Conservation (phyloP, 2,888 invertebrate species). For the Spatulosminthurus flaviceps region DNA sequence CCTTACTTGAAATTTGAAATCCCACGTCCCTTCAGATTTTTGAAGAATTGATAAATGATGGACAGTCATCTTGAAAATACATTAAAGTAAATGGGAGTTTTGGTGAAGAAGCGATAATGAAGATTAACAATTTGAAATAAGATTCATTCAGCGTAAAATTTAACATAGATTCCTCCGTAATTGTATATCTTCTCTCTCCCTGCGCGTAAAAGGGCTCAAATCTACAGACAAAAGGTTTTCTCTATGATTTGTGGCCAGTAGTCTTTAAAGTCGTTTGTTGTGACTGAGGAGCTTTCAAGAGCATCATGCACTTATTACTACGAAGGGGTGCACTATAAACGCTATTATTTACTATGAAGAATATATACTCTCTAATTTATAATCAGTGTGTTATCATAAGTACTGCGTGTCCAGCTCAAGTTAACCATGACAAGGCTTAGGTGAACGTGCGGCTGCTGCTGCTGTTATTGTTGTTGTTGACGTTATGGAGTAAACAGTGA, state of each 20-base stretch:
- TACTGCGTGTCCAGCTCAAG: conserved; percentile 30
- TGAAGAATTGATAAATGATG: too few species aligned
- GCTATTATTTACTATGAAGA: background rate
- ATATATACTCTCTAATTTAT: conserved; percentile 23
- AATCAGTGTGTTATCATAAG: conserved; percentile 18
- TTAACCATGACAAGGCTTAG: conserved; percentile 29
- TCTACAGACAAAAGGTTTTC: background rate
- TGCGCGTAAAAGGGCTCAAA: background rate
- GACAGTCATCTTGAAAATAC: background rate
- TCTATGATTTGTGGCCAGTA: background rate
- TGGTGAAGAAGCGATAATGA: background rate
- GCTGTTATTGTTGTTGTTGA: too few species aligned
- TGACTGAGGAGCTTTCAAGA: conserved; percentile 10
- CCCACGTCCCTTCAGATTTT: too few species aligned
- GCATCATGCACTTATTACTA: background rate
- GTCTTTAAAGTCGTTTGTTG: background rate
- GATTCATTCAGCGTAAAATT: conserved; percentile 15
- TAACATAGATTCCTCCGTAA: conserved; percentile 21
- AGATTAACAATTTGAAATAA: background rate
- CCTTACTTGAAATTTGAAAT: too few species aligned
- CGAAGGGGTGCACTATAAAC: background rate
- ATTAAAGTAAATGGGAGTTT: background rate
- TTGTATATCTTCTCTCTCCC: conserved; percentile 21
- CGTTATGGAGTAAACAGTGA: background rate
- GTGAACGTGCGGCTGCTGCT: conserved; percentile 22